Percentiles rank a stretch among this genome's conserved stretches.
Conservation (phyloP, 2,797 vertebrate genomes). For the Rhinoraja longicauda region DNA sequence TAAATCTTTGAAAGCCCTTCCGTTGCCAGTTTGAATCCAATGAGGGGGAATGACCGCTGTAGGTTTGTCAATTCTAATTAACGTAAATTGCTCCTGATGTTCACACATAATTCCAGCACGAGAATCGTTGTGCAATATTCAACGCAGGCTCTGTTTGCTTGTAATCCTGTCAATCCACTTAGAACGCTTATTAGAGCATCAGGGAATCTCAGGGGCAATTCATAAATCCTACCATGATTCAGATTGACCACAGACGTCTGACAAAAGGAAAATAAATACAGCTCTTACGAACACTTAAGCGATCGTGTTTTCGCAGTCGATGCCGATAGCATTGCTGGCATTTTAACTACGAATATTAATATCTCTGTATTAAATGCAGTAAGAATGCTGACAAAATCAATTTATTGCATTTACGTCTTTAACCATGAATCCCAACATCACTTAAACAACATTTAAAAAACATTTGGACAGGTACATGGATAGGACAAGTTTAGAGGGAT, state of each 20-base stretch:
- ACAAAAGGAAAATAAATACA: neutral
- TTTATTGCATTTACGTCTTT: neutral
- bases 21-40: neutral
- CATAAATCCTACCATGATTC: neutral
- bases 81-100: neutral
- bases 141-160: neutral
- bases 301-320: neutral
- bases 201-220: conserved; percentile 16
- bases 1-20: neutral
- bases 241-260: neutral
- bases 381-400: neutral
- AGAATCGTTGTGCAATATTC: neutral
- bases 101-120: neutral
- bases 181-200: neutral
- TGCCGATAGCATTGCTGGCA: too few relatives aligned
- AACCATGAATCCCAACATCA: neutral
- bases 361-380: neutral
- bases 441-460: too few relatives aligned
- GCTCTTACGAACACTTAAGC: neutral
- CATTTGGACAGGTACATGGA: neutral
- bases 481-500: too few relatives aligned
- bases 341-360: neutral
- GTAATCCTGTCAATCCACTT: conserved; percentile 5
- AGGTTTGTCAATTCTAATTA: too few relatives aligned
- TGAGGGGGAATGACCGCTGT: too few relatives aligned